Evolutionary conservation across 2,888 invertebrate genomes (phyloP).

Genomic region (Nemotelus pantherinus): DNA sequence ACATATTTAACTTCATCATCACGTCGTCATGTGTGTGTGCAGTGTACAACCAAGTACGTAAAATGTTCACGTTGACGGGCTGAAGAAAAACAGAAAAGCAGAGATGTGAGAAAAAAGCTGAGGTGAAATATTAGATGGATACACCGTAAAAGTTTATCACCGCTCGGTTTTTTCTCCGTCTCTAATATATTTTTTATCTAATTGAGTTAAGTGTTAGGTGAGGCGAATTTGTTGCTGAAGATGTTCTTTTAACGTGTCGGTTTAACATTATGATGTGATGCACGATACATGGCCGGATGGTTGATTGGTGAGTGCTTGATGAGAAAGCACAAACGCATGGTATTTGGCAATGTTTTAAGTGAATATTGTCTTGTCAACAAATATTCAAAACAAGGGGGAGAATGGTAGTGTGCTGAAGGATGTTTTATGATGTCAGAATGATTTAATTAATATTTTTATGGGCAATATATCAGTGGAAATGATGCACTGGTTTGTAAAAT

Average conservation of each 20-base stretch:
- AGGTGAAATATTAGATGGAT: background rate
- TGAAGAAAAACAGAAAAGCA: background rate
- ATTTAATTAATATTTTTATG: no score
- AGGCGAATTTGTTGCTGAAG: conserved; percentile 9
- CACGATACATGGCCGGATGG: background rate
- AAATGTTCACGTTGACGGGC: background rate
- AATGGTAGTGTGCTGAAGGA: no score
- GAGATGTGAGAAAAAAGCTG: background rate
- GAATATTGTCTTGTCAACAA: no score
- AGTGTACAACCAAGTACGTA: background rate
- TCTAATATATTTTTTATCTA: background rate
- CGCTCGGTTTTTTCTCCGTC: background rate
- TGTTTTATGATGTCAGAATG: no score
- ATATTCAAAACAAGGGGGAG: no score
- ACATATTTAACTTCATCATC: background rate
- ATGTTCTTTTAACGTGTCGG: conserved; percentile 11
- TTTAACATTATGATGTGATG: conserved; percentile 10
- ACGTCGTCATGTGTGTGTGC: background rate
- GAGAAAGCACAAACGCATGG: no score
- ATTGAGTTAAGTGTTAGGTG: conserved; percentile 12
- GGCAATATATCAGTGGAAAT: no score
- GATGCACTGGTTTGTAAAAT: no score
- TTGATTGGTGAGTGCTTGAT: no score
- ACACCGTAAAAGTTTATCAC: background rate
- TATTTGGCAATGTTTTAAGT: no score